phyloP scores from a whole-genome alignment of 2,113 vertebrate genomes.

The Thalassarche chlororhynchos region DNA sequence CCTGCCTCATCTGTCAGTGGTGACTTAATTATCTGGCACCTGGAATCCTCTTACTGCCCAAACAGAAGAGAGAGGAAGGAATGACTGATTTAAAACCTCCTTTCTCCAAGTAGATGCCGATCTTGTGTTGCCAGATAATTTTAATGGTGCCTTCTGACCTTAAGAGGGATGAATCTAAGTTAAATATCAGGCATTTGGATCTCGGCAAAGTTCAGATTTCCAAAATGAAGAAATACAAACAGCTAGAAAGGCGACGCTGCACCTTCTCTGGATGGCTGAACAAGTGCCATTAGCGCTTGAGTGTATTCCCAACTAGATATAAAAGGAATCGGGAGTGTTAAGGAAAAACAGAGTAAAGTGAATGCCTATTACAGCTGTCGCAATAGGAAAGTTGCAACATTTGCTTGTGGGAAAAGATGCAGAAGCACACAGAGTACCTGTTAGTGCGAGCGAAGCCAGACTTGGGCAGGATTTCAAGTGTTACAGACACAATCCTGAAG shows the following conservation, averaged over 20 bases:
- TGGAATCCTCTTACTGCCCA: background rate
- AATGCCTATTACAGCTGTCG: slow-evolving; percentile 63
- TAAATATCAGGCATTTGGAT: slow-evolving; percentile 54
- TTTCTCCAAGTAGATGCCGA: background rate
- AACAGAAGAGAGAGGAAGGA: background rate
- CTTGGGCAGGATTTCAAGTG: slow-evolving; percentile 67
- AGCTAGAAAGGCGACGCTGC: background rate
- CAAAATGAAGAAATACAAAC: slow-evolving; percentile 51
- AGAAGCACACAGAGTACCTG: slow-evolving; percentile 74
- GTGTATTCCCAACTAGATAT: slow-evolving; percentile 56
- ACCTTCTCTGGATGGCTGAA: slow-evolving; percentile 51
- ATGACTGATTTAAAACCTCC: slow-evolving; percentile 51
- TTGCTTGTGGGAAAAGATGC: slow-evolving; percentile 77
- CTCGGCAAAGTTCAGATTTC: slow-evolving; percentile 51
- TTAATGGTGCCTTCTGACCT: slow-evolving; percentile 45
- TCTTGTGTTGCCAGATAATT: background rate
- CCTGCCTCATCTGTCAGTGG: slow-evolving; percentile 26
- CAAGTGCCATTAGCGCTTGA: slow-evolving; percentile 59
- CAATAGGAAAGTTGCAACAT: slow-evolving; percentile 68
- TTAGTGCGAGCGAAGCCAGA: slow-evolving; percentile 71
- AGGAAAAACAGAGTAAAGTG: slow-evolving; percentile 62
- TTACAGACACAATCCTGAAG: slow-evolving; percentile 72
- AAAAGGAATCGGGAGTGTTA: slow-evolving; percentile 64
- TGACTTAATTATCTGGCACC: slow-evolving; percentile 36
- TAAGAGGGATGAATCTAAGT: slow-evolving; percentile 3